Evolutionary conservation across 2,113 vertebrate genomes (phyloP).

Genomic region (Hirundichthys speculiger): DNA sequence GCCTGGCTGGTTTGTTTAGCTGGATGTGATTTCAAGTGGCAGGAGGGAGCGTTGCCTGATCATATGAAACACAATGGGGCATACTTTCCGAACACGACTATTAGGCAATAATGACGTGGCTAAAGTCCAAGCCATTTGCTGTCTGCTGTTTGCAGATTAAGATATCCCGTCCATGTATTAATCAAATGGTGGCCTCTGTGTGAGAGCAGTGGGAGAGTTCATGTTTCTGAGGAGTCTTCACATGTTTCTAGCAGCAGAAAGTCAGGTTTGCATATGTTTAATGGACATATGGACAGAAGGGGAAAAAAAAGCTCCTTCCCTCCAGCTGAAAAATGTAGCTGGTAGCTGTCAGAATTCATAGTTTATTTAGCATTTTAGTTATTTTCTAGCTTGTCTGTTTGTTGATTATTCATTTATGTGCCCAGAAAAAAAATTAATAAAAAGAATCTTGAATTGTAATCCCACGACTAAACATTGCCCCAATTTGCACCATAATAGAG

Average conservation of each 20-base stretch:
- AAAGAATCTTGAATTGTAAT: constrained; percentile 35
- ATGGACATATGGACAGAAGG: too few species aligned
- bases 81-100: constrained; percentile 81
- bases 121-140: constrained; percentile 72
- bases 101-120: constrained; percentile 83
- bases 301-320: constrained; percentile 30
- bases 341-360: too few species aligned
- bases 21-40: constrained; percentile 82
- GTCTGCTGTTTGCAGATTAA: constrained; percentile 73
- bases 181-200: constrained; percentile 67
- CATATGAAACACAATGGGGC: constrained; percentile 79
- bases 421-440: too few species aligned
- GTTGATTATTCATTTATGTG: too few species aligned
- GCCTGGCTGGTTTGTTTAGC: constrained; percentile 81
- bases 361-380: too few species aligned
- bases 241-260: too few species aligned
- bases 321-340: too few species aligned
- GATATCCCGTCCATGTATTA: constrained; percentile 73
- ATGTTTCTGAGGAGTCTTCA: constrained; percentile 18
- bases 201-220: constrained; percentile 50
- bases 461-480: constrained; percentile 47
- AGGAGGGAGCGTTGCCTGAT: constrained; percentile 78
- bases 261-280: too few species aligned
- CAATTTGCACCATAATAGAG: constrained; percentile 49
- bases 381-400: too few species aligned